These are phyloP conservation scores for Geotrupes spiniger DNA, from an alignment of 2,888 invertebrate genomes.

Conservation along the genomic window DNA sequence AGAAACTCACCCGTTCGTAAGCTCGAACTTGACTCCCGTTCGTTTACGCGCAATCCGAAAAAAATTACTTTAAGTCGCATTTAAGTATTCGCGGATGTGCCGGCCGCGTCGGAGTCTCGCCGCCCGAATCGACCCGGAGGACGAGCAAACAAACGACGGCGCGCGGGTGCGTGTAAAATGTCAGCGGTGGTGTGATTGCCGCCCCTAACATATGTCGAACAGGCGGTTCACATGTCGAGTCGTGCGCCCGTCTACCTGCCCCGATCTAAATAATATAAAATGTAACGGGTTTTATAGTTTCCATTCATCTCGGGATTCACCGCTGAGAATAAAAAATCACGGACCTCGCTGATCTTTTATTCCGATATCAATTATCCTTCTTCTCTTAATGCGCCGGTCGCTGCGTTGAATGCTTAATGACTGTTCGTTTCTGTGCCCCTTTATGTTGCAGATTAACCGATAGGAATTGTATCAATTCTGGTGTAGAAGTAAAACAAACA, in stretches of 20 bases:
- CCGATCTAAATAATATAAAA: conserved; percentile 37
- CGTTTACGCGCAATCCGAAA: too few relatives aligned
- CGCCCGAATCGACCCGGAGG: not conserved
- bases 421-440: too few relatives aligned
- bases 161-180: conserved; percentile 16
- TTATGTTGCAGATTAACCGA: too few relatives aligned
- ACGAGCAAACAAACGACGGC: not conserved
- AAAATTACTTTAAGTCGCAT: too few relatives aligned
- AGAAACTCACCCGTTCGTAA: conserved; percentile 7
- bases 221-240: conserved; percentile 36
- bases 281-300: conserved; percentile 41
- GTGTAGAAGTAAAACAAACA: too few relatives aligned
- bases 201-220: conserved; percentile 28
- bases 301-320: conserved; percentile 37
- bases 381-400: too few relatives aligned
- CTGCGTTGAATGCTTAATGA: too few relatives aligned
- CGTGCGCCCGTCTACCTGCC: conserved; percentile 37
- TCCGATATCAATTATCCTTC: conserved; percentile 29
- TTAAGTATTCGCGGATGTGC: too few relatives aligned
- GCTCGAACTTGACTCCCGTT: too few relatives aligned
- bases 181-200: conserved; percentile 23
- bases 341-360: conserved; percentile 23
- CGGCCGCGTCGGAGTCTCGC: not conserved
- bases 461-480: too few relatives aligned
- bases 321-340: conserved; percentile 33